Percentiles rank a stretch among this genome's conserved stretches.
phyloP scores from a whole-genome alignment of 2,797 vertebrate genomes.

The Mormyrus hasselquistii region DNA sequence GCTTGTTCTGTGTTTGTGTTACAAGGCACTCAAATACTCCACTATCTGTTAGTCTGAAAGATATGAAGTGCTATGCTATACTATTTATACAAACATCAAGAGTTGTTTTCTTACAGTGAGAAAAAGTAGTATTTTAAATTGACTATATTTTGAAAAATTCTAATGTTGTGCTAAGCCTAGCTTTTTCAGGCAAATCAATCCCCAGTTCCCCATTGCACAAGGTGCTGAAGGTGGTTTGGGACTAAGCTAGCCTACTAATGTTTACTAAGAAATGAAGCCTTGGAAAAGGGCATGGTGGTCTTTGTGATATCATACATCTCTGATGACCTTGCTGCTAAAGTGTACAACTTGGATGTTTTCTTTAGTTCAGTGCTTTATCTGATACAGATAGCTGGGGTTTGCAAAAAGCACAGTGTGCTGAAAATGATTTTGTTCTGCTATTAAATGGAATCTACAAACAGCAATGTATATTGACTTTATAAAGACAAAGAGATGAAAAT shows the following conservation, averaged over 20 bases:
- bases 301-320: constrained; percentile 14
- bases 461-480: constrained; percentile 34
- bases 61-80: constrained; percentile 22
- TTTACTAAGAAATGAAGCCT: constrained; percentile 38
- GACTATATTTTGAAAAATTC: constrained; percentile 32
- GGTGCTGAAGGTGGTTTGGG: constrained; percentile 30
- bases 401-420: neutral
- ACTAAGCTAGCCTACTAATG: neutral
- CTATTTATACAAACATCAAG: constrained; percentile 17
- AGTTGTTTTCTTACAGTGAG: constrained; percentile 26
- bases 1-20: constrained; percentile 55
- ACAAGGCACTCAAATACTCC: constrained; percentile 51
- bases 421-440: constrained; percentile 30
- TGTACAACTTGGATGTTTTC: neutral
- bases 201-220: constrained; percentile 49
- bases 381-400: neutral
- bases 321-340: neutral
- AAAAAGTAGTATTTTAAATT: constrained; percentile 32
- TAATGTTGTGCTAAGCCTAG: constrained; percentile 23
- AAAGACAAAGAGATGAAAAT: constrained; percentile 47
- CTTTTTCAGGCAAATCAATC: constrained; percentile 29
- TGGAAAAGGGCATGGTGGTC: constrained; percentile 33
- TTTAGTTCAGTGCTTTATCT: neutral
- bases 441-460: neutral
- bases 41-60: constrained; percentile 25